These are phyloP conservation scores for Sparidentex hasta DNA, from an alignment of 2,797 vertebrate species.

Conservation along the genomic window DNA sequence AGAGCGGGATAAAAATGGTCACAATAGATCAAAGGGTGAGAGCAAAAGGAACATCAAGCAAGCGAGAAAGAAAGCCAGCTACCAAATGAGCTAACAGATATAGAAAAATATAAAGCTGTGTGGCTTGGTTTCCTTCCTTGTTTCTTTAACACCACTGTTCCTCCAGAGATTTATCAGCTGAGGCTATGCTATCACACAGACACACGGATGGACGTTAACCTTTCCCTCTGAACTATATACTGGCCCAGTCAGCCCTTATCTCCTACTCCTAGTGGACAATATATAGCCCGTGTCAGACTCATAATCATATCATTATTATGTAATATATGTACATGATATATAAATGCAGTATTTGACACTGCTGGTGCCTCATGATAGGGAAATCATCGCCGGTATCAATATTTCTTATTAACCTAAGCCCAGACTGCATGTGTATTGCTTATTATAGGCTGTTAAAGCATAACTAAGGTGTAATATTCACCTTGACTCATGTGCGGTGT, in stretches of 20 bases:
- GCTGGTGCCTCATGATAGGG: slow-evolving; percentile 71
- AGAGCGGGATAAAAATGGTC: slow-evolving; percentile 25
- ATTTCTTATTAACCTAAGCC: slow-evolving; percentile 62
- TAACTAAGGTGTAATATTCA: slow-evolving; percentile 50
- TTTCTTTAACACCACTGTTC: slow-evolving; percentile 31
- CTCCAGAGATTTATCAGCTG: slow-evolving; percentile 57
- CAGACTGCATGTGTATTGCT: slow-evolving; percentile 44
- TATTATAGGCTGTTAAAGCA: slow-evolving; percentile 47
- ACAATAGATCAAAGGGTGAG: slow-evolving; percentile 25
- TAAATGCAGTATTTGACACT: slow-evolving; percentile 48
- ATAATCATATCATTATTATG: slow-evolving; percentile 66
- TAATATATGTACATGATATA: slow-evolving; percentile 64
- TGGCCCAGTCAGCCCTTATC: slow-evolving; percentile 68
- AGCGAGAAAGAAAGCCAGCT: slow-evolving; percentile 13
- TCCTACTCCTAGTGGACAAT: slow-evolving; percentile 60
- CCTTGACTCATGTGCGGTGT: slow-evolving; percentile 63
- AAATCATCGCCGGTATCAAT: slow-evolving; percentile 58
- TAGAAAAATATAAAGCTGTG: not conserved
- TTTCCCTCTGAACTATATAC: slow-evolving; percentile 62
- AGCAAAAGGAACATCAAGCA: slow-evolving; percentile 25
- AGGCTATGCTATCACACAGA: slow-evolving; percentile 61
- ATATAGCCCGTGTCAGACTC: slow-evolving; percentile 60
- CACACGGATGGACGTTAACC: slow-evolving; percentile 68
- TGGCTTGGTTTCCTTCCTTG: slow-evolving; percentile 7
- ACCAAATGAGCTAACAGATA: slow-evolving; percentile 16